These are phyloP conservation scores for Halcyon senegalensis DNA, from an alignment of 2,113 vertebrate genomes.

Conservation along the genomic window DNA sequence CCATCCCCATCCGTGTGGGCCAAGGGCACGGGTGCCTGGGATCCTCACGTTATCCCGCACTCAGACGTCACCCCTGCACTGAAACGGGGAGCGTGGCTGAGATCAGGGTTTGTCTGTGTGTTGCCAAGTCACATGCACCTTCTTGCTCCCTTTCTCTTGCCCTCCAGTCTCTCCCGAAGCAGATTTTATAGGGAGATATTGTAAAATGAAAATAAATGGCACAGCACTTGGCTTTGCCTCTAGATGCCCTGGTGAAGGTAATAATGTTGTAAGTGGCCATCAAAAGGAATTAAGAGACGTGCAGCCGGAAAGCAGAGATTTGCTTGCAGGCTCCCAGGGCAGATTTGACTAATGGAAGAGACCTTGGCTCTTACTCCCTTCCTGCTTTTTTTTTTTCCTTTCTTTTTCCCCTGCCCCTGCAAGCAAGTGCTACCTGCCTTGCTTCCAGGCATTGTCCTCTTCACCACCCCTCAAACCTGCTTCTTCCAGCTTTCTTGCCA, in stretches of 20 bases:
- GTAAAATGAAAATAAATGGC: slow-evolving; percentile 57
- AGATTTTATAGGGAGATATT: slow-evolving; percentile 30
- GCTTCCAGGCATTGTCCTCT: not conserved
- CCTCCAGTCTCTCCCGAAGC: not conserved
- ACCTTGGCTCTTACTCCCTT: slow-evolving; percentile 53
- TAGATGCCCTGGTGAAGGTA: slow-evolving; percentile 67
- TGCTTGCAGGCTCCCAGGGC: slow-evolving; percentile 64
- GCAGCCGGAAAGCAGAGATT: slow-evolving; percentile 67
- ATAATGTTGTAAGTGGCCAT: slow-evolving; percentile 73
- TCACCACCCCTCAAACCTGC: not conserved
- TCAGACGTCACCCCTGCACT: rapidly evolving
- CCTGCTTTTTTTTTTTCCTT: not conserved
- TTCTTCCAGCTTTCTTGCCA: not conserved
- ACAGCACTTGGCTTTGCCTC: slow-evolving; percentile 53
- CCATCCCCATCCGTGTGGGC: not conserved
- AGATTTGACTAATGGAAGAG: slow-evolving; percentile 69
- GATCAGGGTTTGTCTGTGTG: rapidly evolving
- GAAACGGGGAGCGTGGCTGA: not conserved
- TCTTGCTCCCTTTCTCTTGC: not conserved
- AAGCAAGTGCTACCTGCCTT: not conserved
- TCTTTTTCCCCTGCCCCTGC: not conserved
- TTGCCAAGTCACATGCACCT: not conserved
- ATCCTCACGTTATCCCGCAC: rapidly evolving
- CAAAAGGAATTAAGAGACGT: slow-evolving; percentile 70
- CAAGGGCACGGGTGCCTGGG: rapidly evolving